These are phyloP conservation scores for Junonia oenone DNA, from an alignment of 2,888 invertebrate species.

Conservation along the genomic window DNA sequence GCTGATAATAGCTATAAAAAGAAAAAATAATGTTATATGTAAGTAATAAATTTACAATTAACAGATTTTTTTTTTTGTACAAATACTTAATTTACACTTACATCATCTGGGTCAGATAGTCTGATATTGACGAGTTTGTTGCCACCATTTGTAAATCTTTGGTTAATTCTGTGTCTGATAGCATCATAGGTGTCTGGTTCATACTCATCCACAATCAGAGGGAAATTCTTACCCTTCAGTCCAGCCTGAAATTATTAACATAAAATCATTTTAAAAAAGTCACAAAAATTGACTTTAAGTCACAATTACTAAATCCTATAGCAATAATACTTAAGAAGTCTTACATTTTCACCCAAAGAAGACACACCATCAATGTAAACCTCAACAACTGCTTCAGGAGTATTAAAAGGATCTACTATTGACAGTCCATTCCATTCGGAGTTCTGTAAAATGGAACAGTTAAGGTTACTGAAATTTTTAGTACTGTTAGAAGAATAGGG, in stretches of 20 bases:
- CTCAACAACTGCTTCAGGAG: conserved; percentile 85
- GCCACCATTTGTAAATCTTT: conserved; percentile 80
- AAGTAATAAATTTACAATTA: too few relatives aligned
- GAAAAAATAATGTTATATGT: too few relatives aligned
- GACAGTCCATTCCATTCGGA: conserved; percentile 85
- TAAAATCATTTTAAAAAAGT: too few relatives aligned
- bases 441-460: conserved; percentile 52
- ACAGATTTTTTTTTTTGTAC: not conserved
- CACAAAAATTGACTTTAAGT: not conserved
- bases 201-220: conserved; percentile 80
- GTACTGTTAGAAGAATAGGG: not conserved
- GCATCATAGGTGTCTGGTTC: conserved; percentile 81
- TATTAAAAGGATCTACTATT: conserved; percentile 84
- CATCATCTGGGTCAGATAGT: conserved; percentile 82
- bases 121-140: conserved; percentile 83
- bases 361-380: conserved; percentile 85
- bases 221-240: conserved; percentile 74
- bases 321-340: conserved; percentile 21
- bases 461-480: not conserved
- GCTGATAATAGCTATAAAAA: conserved; percentile 58
- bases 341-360: conserved; percentile 67
- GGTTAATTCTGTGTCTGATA: conserved; percentile 78
- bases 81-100: conserved; percentile 48
- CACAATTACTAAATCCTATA: not conserved
- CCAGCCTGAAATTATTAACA: conserved; percentile 49